Conservation (phyloP, 2,888 invertebrate genomes). For the Leucophenga montana region DNA sequence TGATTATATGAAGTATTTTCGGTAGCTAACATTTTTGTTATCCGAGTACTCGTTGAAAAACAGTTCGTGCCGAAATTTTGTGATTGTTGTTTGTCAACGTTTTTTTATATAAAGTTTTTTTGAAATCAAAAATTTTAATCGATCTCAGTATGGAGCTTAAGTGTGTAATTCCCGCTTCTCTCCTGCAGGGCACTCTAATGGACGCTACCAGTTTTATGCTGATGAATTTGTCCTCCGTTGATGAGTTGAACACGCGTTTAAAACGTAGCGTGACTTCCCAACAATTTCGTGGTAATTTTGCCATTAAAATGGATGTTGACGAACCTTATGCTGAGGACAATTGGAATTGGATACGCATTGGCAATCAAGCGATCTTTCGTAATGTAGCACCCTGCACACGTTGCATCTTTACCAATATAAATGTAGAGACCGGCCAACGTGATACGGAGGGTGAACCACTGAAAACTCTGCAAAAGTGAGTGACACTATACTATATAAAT, state of each 20-base stretch:
- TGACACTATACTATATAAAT: slow-evolving; percentile 21
- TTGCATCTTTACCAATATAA: slow-evolving; percentile 81
- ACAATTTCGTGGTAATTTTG: slow-evolving; percentile 82
- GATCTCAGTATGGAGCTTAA: no score
- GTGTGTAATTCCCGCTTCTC: no score
- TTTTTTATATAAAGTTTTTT: no score
- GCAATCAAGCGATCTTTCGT: slow-evolving; percentile 52
- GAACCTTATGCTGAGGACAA: slow-evolving; percentile 79
- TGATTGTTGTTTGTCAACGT: no score
- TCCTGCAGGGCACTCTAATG: slow-evolving; percentile 76
- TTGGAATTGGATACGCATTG: slow-evolving; percentile 82
- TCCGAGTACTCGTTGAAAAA: no score
- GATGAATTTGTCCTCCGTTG: slow-evolving; percentile 79
- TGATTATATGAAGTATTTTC: no score
- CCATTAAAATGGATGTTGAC: slow-evolving; percentile 77
- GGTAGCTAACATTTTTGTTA: no score
- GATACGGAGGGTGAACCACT: slow-evolving; percentile 78
- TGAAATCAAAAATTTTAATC: no score
- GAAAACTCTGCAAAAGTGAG: slow-evolving; percentile 78
- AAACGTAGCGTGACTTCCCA: slow-evolving; percentile 74
- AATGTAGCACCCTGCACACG: slow-evolving; percentile 72
- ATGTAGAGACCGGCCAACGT: slow-evolving; percentile 79
- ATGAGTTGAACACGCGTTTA: slow-evolving; percentile 78
- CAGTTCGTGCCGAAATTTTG: no score
- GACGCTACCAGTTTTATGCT: slow-evolving; percentile 82